A percentile compares a stretch with the other conserved stretches of the same genome.
Conservation (phyloP, 2,888 invertebrate species). For the Plebejus anna region DNA sequence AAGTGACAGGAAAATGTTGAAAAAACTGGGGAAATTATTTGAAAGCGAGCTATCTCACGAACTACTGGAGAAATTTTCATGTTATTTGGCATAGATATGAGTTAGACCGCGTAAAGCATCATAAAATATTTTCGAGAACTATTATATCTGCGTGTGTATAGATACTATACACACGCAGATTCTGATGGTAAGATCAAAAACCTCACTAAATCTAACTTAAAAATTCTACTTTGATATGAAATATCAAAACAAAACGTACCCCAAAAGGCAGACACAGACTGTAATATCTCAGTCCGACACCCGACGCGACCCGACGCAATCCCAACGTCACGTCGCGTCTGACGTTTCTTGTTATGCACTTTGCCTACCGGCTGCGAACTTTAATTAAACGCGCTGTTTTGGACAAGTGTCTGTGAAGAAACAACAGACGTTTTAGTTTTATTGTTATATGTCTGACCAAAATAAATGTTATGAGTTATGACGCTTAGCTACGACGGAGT, state of each 20-base stretch:
- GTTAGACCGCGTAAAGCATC: no score
- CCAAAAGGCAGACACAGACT: constrained; percentile 48
- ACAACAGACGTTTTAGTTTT: neutral
- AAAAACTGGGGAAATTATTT: no score
- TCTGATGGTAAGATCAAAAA: no score
- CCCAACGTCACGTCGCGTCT: constrained; percentile 56
- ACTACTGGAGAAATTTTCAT: no score
- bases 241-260: neutral
- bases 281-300: constrained; percentile 71
- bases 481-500: neutral
- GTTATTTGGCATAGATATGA: no score
- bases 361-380: constrained; percentile 47
- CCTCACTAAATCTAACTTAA: no score
- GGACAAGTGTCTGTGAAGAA: constrained; percentile 1
- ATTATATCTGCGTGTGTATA: no score
- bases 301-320: constrained; percentile 55
- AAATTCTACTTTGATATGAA: no score
- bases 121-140: no score
- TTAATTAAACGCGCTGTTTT: constrained; percentile 42
- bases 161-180: no score
- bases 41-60: no score
- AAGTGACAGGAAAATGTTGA: no score
- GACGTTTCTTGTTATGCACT: constrained; percentile 70
- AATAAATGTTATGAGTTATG: neutral
- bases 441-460: neutral